Evolutionary conservation across 2,888 invertebrate genomes (phyloP), one percentile per base, ranked within the genome.

Genomic region (Boloria selene): DNA sequence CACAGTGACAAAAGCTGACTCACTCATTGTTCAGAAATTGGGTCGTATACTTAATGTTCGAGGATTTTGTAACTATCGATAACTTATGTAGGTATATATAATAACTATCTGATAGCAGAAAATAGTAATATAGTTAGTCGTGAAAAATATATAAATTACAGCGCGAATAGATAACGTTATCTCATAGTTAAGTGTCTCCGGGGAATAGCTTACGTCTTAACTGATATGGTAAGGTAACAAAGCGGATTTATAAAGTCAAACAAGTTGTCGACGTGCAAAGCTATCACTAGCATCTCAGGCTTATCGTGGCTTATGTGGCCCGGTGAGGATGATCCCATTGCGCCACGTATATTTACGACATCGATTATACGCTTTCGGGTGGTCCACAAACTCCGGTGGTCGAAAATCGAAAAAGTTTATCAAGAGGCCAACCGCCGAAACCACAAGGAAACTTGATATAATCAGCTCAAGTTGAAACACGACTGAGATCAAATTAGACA

Each of bases 271-370:
- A 73, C 73, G 69, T 69, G 72, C 67, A 71, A 73, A 74, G 75
- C 74, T 74, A 73, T 75, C 73, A 71, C 73, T 75, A 75, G 75
- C 67, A 71, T 79, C 75, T 78, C 65, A 62, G 70, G 79, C 82
- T 89, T 88, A 90, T 88, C 87, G 81, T 74, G 78, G 82, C 80
- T 85, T 84, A 82, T 70, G 75, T 74, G 73, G 75, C 78, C 76
- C 76, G 75, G 75, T 75, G 72, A 77, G 75, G 82, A 82, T 87
- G 83, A 89, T 88, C 87, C 75, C 71, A 77, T 88, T 90, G 83
- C 88, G 86, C 84, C 86, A 87, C 77, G 70, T 75, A 81, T 85
- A 87, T 90, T 90, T 88, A 90, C 79, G 85, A 83, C 82, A 79
- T 79, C 76, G 81, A 81, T 79, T 81, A 80, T 77, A 73, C 75